A percentile compares a stretch with the other conserved stretches of the same genome.
phyloP scores from a whole-genome alignment of 2,797 vertebrate species.

The Yasuhikotakia modesta region DNA sequence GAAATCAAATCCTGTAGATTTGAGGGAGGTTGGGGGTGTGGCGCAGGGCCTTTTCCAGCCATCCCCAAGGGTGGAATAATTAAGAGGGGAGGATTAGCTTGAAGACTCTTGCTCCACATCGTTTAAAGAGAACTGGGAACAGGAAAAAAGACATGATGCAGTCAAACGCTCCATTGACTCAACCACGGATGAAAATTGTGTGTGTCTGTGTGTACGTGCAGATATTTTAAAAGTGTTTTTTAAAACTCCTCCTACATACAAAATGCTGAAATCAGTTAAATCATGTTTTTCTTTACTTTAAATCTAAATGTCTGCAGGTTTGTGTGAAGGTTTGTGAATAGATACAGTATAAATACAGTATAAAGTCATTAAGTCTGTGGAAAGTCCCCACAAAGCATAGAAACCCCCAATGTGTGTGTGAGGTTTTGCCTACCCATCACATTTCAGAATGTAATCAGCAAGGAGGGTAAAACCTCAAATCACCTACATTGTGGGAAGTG shows the following conservation, averaged over 20 bases:
- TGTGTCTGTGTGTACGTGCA: background rate
- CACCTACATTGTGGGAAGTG: background rate
- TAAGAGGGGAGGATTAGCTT: conserved; percentile 50
- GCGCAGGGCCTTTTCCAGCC: conserved; percentile 36
- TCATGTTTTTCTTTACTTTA: background rate
- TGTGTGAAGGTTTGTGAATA: too few relatives aligned
- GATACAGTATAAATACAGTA: too few relatives aligned
- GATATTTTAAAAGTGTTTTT: background rate
- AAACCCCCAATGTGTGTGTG: background rate
- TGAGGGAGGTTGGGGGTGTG: conserved; percentile 20
- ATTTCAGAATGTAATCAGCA: conserved; percentile 1
- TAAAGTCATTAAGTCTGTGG: too few relatives aligned
- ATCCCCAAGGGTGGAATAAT: conserved; percentile 52
- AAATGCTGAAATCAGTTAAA: background rate
- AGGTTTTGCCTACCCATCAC: conserved; percentile 10
- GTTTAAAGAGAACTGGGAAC: conserved; percentile 9
- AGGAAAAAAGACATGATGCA: conserved; percentile 37
- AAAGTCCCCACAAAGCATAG: too few relatives aligned
- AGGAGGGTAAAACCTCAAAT: background rate
- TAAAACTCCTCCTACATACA: background rate
- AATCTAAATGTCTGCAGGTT: background rate
- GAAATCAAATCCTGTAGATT: conserved; percentile 38
- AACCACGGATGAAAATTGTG: conserved; percentile 20
- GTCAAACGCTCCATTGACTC: conserved; percentile 36
- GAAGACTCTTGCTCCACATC: conserved; percentile 26